Percentiles rank a stretch among this genome's conserved stretches.
Conservation (phyloP, 2,113 vertebrate genomes). For the Vulpes lagopus region DNA sequence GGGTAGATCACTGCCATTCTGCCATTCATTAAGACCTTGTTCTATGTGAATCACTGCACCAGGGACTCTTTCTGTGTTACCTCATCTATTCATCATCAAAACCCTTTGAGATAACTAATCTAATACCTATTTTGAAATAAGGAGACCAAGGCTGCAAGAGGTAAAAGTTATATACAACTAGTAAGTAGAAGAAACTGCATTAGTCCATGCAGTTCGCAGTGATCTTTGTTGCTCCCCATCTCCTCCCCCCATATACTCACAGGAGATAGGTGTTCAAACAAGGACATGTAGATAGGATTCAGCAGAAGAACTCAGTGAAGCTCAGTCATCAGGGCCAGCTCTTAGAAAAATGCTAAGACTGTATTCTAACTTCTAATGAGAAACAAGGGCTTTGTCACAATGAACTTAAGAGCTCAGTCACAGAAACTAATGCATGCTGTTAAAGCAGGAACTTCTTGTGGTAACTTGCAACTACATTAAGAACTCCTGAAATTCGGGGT, state of each 20-base stretch:
- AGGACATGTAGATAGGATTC: not conserved
- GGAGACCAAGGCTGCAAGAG: not conserved
- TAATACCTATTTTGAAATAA: not conserved
- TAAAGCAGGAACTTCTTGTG: not conserved
- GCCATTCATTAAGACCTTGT: not conserved
- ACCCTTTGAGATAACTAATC: not conserved
- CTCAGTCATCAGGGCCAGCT: not conserved
- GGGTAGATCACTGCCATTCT: not conserved
- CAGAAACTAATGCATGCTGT: not conserved
- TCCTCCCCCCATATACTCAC: not conserved
- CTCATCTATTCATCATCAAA: not conserved
- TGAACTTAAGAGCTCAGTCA: not conserved
- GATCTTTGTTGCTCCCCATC: not conserved
- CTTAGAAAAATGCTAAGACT: not conserved
- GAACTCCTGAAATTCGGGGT: conserved; percentile 9
- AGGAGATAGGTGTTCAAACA: not conserved
- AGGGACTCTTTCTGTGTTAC: not conserved
- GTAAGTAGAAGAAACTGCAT: not conserved
- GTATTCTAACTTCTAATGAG: not conserved
- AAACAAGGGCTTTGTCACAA: not conserved
- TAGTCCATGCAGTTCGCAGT: not conserved
- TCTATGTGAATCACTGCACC: not conserved
- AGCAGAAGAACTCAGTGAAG: not conserved
- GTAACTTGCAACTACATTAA: not conserved
- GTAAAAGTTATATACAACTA: not conserved